Evolutionary conservation across 53 echinoderm and acorn worm species (phyloP), one percentile per base, ranked within the genome.

Genomic region (Hippasteria phrygiana): DNA sequence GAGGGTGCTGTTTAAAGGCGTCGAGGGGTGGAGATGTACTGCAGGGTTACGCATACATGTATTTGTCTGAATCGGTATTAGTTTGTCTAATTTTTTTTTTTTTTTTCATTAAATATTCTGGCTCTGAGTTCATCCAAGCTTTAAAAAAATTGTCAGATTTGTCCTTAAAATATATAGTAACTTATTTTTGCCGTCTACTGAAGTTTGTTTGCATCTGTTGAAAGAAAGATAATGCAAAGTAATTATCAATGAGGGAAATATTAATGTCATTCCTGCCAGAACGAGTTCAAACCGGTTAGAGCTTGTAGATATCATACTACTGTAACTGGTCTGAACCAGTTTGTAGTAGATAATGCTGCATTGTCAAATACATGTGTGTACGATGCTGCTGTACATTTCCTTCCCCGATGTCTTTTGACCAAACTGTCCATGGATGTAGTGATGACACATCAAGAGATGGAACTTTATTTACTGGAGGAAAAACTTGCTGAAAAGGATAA

Each of bases 1-100:
- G 85, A 85, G 85, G 85, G 85, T 39, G 85, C 85, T 85, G n/a
- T 85, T 47, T 46, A 4, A 20, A 66, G 65, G 35, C 65, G 43
- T 29, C 42, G 43, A 13, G 34, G 31, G 43, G 41, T 28, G 20
- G 48, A 66, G n/a, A 45, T 46, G 45, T 8, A 35, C 7, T 0
- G 4, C 69, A 67, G 0, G 32, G 18, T 35, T 32, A 24, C 10
- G 69, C 69, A 35, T 67, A 36, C 33, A 12, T 28, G n/a, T 54
- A 0, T 11, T 20, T 17, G 16, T 16, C 14, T 4, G 20, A 51
- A 12, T 8, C 59, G 20, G 59, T 24, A 4, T 24, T 6, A n/a
- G 17, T 24, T 59, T 4, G n/a, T 59, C 54, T 51, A 13, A 1
- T 26, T 5, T 2, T 54, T 17, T 59, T 59, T n/a, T n/a, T n/a